Base-by-base conservation (phyloP, 2,888 invertebrate genomes). In the Drosophila cognata region DNA sequence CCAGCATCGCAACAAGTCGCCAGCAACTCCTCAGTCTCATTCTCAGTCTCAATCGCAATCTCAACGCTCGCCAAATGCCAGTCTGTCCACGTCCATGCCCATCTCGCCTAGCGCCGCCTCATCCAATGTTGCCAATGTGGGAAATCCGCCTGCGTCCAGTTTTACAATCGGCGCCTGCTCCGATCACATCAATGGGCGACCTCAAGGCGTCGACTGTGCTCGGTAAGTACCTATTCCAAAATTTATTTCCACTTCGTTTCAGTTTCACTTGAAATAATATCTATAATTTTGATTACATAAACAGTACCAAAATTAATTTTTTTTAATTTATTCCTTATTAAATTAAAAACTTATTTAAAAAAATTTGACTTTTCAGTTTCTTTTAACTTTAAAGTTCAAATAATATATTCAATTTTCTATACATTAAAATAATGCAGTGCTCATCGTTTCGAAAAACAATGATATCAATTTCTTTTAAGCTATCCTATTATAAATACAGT, bases 141-240 rank as follows among this genome's bases (percentile, higher is more conserved):
- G 88, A 13, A 91, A 74, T 36, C 43, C 83, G 7, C 33, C 77
- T 38, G 71, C 88, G 6, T 84, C 92, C 2, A 93, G 93, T 72
- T 93, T 98, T 76, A 97, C 98, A 92, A 98, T 98, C 93, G 97
- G 98, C 51, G 97, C 98, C 46, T 98, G 98, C 93, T 97, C 98
- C 31, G 98, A 99, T 91, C 99, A 99, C 93, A 96, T 98, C 80
- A 98, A 98, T 91, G 99, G 98, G 51, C 95, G 98, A 79, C 97
- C 98, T 1, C 97, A 97, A 81, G 98, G 98, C 57, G 97, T 98
- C 63, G 99, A 99, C 91, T 99, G 99, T 93, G 95, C 97, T 25
- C 91, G 93, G 93, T 93, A 90, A 91, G 91, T 82, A 18, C 8
- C 2, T 25, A 16, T 46, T 8, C 21, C 46, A 46, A 4, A 16